These are phyloP conservation scores for Coptotermes formosanus DNA, from an alignment of 1,140 invertebrate species.

Conservation along the genomic window DNA sequence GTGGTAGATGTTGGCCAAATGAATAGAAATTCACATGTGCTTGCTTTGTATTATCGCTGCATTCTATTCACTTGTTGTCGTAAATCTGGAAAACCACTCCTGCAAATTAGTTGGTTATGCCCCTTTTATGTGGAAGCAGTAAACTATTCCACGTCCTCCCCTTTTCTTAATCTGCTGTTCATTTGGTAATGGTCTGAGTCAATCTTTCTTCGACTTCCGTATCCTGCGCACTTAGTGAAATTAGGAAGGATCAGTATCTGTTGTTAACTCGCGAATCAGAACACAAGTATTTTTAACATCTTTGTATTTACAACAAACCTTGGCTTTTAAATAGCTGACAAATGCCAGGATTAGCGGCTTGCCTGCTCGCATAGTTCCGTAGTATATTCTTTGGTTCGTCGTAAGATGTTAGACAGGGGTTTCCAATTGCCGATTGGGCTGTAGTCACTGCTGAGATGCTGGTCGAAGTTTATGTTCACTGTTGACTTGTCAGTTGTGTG, in stretches of 20 bases:
- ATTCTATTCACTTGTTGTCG: background rate
- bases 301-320: conserved; percentile 1
- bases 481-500: too few relatives aligned
- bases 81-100: background rate
- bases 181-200: background rate
- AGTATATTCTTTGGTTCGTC: background rate
- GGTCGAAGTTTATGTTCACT: too few relatives aligned
- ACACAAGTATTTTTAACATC: background rate
- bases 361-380: background rate
- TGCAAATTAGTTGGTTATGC: background rate
- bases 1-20: background rate
- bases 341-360: background rate
- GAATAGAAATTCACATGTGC: background rate
- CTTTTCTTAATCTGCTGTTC: background rate
- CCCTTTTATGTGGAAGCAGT: background rate
- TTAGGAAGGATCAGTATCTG: background rate
- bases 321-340: background rate
- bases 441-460: too few relatives aligned
- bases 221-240: background rate
- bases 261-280: background rate
- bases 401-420: background rate
- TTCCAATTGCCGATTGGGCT: too few relatives aligned
- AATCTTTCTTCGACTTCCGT: background rate
- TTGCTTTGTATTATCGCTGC: background rate
- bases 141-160: background rate